Base-by-base conservation (phyloP, 1,140 invertebrate species). In the Drosophila parabipectinata region DNA sequence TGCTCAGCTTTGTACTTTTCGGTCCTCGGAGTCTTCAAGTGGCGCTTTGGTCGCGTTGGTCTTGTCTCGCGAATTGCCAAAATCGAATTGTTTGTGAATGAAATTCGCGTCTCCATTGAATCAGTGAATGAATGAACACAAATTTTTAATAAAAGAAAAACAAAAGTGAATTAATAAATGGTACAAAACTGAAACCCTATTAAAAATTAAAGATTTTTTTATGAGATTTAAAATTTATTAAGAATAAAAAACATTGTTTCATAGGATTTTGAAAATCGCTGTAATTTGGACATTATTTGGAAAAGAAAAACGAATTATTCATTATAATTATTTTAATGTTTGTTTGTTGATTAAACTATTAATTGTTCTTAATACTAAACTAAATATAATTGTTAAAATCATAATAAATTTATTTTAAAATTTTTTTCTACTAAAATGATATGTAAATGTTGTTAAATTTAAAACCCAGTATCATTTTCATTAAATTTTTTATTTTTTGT, bases 11-110 rank as follows among this genome's bases (percentile, higher is more conserved):
- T 57, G n/a, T 54, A 54, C 67, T 58, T 44, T 51, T 44, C 34
- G 34, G 34, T 44, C 14, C n/a, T 47, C 44, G 15, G 44, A 47
- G 44, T 5, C 44, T 47, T 18, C 44, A 47, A 47, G 15, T 87
- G 76, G 63, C 61, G 72, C 73, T 76, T 60, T 69, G 63, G 59
- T 58, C 83, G 83, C 72, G 67, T 71, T 76, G 72, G 50, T 69
- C 63, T 44, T 83, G 50, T 75, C 52, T 78, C 79, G 79, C 63
- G 26, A 56, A 53, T 66, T 57, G 30, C 57, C 51, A 48, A 83
- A 66, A 67, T 32, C 4, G 21, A 53, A 50, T 32, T 64, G 67
- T 87, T 85, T 77, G 53, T 78, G 74, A 78, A 60, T 73, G 66
- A 87, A 83, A 44, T 76, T 61, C 66, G 53, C 34, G 41, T 26